Conservation (phyloP, 2,113 vertebrate species). For the Tachycineta bicolor region DNA sequence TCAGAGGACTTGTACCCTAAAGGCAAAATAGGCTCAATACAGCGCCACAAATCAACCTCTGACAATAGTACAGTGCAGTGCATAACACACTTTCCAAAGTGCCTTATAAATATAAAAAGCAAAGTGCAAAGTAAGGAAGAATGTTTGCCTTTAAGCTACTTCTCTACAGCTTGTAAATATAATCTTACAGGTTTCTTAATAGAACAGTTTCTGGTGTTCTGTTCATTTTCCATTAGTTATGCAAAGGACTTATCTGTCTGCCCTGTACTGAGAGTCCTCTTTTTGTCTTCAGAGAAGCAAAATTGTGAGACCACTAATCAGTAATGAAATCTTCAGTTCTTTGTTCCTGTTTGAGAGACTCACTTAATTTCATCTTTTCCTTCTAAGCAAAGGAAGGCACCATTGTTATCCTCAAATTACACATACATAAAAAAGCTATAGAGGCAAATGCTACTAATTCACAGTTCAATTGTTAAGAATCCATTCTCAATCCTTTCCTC, state of each 20-base stretch:
- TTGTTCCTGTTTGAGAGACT: neutral
- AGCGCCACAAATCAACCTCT: constrained; percentile 8
- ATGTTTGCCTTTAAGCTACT: neutral
- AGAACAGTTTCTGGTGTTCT: neutral
- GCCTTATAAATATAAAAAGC: constrained; percentile 22
- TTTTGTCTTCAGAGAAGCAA: neutral
- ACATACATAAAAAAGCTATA: neutral
- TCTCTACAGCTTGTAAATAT: neutral
- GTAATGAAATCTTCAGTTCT: neutral
- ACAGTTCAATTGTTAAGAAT: neutral
- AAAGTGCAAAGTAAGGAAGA: neutral
- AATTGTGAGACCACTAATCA: neutral
- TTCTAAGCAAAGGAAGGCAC: neutral
- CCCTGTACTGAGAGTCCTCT: neutral
- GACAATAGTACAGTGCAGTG: neutral
- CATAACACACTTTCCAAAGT: neutral
- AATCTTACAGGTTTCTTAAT: neutral
- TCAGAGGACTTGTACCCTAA: neutral
- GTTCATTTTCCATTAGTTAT: neutral
- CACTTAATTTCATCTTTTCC: neutral
- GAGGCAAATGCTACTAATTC: neutral
- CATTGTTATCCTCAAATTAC: neutral
- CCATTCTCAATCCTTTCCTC: neutral
- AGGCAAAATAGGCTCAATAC: constrained; percentile 5
- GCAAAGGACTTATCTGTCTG: neutral